Percentiles rank a stretch among this genome's conserved stretches.
phyloP scores from a whole-genome alignment of 2,797 vertebrate species.

The Pseudochirops corinnae region DNA sequence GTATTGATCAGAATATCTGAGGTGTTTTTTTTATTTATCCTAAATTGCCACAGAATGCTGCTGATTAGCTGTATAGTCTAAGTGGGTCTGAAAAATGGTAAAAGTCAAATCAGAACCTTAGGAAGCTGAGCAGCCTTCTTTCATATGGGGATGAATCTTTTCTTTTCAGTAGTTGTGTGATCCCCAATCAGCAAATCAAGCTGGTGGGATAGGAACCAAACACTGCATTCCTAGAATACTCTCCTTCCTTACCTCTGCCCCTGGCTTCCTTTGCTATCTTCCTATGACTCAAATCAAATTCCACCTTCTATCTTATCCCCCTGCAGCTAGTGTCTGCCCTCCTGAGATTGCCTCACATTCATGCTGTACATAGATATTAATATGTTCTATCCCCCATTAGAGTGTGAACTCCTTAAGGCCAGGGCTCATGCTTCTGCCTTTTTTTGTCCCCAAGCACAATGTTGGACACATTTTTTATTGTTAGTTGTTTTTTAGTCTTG shows the following conservation, averaged over 20 bases:
- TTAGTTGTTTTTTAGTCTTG: not conserved
- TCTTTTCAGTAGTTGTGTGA: not conserved
- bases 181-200: not conserved
- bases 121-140: not conserved
- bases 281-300: not conserved
- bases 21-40: not conserved
- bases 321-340: not conserved
- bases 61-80: not conserved
- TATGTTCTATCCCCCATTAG: not conserved
- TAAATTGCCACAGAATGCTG: not conserved
- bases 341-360: not conserved
- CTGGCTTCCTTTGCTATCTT: not conserved
- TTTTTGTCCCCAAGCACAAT: not conserved
- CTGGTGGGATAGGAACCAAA: not conserved
- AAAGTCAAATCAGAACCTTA: not conserved
- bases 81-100: not conserved
- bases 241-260: not conserved
- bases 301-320: not conserved
- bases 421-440: not conserved
- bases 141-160: not conserved
- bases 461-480: not conserved
- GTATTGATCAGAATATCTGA: not conserved
- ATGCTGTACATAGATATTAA: not conserved
- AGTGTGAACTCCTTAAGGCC: not conserved
- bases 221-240: not conserved